Evolutionary conservation across 2,888 invertebrate species (phyloP).

Genomic region (Chelonus formosanus): DNA sequence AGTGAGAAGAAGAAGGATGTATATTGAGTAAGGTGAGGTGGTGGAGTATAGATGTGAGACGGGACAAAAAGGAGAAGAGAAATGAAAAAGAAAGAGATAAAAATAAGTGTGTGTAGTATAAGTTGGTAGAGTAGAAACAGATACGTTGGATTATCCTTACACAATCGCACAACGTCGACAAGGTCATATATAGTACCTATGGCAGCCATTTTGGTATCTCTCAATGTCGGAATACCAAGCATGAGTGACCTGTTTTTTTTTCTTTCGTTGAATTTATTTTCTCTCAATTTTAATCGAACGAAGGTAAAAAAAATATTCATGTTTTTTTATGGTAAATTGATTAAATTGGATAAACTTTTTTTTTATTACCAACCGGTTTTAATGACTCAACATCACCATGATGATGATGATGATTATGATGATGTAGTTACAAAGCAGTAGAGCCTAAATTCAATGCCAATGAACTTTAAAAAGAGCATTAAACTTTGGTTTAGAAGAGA

Average conservation of each 20-base stretch:
- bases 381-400: too few relatives aligned
- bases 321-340: neutral
- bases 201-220: slow-evolving; percentile 59
- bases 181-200: slow-evolving; percentile 33
- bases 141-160: slow-evolving; percentile 56
- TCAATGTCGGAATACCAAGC: slow-evolving; percentile 26
- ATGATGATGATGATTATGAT: too few relatives aligned
- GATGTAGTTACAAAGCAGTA: too few relatives aligned
- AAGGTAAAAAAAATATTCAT: neutral
- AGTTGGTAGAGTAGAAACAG: slow-evolving; percentile 22
- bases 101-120: slow-evolving; percentile 39
- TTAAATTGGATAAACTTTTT: neutral
- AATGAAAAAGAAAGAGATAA: slow-evolving; percentile 41
- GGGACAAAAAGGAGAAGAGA: slow-evolving; percentile 28
- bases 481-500: slow-evolving; percentile 2
- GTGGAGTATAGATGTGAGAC: slow-evolving; percentile 19
- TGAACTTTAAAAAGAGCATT: neutral
- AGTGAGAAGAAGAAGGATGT: slow-evolving; percentile 24
- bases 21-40: too few relatives aligned
- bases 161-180: slow-evolving; percentile 52
- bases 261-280: slow-evolving; percentile 1
- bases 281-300: slow-evolving; percentile 9
- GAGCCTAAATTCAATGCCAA: too few relatives aligned
- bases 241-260: slow-evolving; percentile 19
- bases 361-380: neutral